These are phyloP conservation scores for Heteronetta atricapilla DNA, from an alignment of 2,113 vertebrate species.

Conservation along the genomic window DNA sequence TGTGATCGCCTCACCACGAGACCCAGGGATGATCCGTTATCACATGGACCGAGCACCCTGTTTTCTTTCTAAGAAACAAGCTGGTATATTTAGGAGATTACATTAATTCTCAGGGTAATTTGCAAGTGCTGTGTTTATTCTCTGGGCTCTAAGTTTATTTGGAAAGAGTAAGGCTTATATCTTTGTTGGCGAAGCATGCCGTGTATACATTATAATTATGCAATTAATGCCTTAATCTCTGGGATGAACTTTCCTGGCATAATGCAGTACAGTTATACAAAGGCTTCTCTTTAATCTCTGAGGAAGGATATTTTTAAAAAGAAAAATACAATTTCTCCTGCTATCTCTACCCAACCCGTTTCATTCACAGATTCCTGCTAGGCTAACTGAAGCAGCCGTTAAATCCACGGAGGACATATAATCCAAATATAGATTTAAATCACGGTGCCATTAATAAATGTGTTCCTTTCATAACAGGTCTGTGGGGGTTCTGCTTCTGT, in stretches of 20 bases:
- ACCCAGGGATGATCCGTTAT: background rate
- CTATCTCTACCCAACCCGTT: background rate
- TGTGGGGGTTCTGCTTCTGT: background rate
- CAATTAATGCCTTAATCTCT: constrained; percentile 24
- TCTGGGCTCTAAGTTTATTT: constrained; percentile 10
- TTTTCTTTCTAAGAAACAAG: constrained; percentile 16
- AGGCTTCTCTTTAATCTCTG: constrained; percentile 9
- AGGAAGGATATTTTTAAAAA: constrained; percentile 9
- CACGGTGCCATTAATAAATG: background rate
- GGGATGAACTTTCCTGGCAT: constrained; percentile 22
- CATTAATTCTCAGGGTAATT: background rate
- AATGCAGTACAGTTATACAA: background rate
- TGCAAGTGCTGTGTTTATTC: constrained; percentile 20
- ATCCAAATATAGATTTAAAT: background rate
- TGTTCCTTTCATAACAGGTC: background rate
- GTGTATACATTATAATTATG: constrained; percentile 1
- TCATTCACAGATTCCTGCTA: constrained; percentile 18
- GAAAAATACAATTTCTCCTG: background rate
- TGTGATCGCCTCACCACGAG: background rate
- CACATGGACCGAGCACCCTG: background rate
- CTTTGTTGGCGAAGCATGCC: background rate
- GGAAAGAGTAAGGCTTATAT: constrained; percentile 2
- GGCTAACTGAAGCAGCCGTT: background rate
- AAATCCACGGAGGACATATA: background rate
- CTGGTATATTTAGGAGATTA: background rate